phyloP scores from a whole-genome alignment of 2,888 invertebrate species.

The Theretra japonica region DNA sequence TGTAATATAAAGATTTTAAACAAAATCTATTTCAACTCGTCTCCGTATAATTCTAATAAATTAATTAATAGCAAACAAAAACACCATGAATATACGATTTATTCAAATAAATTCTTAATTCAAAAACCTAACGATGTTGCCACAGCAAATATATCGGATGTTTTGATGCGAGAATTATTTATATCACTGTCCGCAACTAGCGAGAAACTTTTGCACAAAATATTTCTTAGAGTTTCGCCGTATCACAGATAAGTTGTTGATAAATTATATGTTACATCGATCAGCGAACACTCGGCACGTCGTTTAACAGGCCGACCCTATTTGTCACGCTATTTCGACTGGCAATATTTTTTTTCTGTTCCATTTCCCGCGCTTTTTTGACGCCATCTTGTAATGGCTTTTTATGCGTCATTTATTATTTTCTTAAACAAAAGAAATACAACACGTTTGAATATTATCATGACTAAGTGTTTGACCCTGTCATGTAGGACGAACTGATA shows the following conservation, averaged over 20 bases:
- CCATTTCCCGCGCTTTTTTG: constrained; percentile 32
- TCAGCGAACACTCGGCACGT: constrained; percentile 39
- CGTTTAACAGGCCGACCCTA: constrained; percentile 24
- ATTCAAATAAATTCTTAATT: neutral
- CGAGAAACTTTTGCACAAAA: constrained; percentile 36
- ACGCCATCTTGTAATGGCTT: neutral
- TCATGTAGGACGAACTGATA: too few species aligned
- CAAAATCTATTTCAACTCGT: too few species aligned
- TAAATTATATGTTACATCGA: constrained; percentile 49
- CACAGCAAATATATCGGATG: neutral
- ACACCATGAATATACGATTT: neutral
- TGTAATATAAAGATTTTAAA: too few species aligned
- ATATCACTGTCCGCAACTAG: constrained; percentile 38
- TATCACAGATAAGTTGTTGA: constrained; percentile 41
- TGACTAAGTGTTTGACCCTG: neutral
- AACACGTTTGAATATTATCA: neutral
- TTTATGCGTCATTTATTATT: neutral
- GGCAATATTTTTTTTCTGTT: constrained; percentile 23
- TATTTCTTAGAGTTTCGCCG: constrained; percentile 31
- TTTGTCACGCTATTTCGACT: constrained; percentile 25
- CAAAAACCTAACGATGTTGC: neutral
- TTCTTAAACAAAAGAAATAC: neutral
- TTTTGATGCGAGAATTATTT: neutral
- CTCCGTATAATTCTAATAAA: neutral
- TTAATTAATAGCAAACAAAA: neutral